phyloP scores from a whole-genome alignment of 1,140 invertebrate genomes.

The Drosophila littoralis region DNA sequence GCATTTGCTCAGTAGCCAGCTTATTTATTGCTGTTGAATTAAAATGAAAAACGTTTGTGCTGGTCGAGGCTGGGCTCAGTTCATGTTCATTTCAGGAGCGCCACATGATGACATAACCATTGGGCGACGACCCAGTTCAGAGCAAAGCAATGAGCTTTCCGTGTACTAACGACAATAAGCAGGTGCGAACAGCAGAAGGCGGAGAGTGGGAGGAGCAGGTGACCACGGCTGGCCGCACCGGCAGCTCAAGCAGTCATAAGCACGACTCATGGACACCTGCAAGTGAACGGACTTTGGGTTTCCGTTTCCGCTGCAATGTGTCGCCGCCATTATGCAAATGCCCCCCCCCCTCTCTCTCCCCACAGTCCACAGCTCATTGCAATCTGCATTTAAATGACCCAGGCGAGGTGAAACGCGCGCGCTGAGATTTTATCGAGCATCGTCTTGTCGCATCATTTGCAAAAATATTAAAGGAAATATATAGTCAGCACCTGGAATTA shows the following conservation, averaged over 20 bases:
- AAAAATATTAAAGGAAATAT: conserved; percentile 66
- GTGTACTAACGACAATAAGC: conserved; percentile 52
- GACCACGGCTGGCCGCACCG: conserved; percentile 47
- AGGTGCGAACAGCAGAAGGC: conserved; percentile 11
- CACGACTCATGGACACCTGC: conserved; percentile 65
- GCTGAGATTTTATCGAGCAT: conserved; percentile 59
- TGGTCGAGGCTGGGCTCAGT: conserved; percentile 32
- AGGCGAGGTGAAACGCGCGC: conserved; percentile 38
- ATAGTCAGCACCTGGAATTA: conserved; percentile 43
- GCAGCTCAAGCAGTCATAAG: conserved; percentile 75
- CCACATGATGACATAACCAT: conserved; percentile 29
- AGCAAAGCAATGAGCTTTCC: conserved; percentile 53
- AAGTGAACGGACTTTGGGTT: conserved; percentile 60
- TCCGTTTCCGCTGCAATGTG: conserved; percentile 78
- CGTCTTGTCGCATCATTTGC: conserved; percentile 66
- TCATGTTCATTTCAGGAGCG: conserved; percentile 34
- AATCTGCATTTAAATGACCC: conserved; percentile 82
- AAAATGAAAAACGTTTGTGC: conserved; percentile 59
- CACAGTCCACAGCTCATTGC: conserved; percentile 62
- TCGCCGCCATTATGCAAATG: conserved; percentile 79
- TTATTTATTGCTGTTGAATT: conserved; percentile 70
- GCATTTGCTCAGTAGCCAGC: conserved; percentile 47
- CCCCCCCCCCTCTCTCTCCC: neutral
- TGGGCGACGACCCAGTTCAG: too few relatives aligned
- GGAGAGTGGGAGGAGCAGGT: conserved; percentile 1